Evolutionary conservation across 2,888 invertebrate genomes (phyloP).

Genomic region (Pteria penguin): DNA sequence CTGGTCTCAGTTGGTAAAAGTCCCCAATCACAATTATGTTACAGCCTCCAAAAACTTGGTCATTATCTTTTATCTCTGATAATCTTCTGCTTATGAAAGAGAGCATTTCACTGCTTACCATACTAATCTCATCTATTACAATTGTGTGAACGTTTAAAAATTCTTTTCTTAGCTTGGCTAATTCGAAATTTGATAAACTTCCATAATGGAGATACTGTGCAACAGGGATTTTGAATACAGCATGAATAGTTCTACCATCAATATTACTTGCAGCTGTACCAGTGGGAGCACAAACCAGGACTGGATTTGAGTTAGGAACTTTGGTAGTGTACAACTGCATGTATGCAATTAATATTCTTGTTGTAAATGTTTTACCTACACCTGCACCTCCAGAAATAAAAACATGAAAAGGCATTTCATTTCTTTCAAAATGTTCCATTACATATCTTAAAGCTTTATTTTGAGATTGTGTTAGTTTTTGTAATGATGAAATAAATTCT

Average conservation of each 20-base stretch:
- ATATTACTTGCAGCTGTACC: conserved; percentile 47
- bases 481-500: not conserved
- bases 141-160: conserved; percentile 43
- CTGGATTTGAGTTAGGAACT: conserved; percentile 26
- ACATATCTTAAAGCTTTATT: not conserved
- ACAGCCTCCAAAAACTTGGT: conserved; percentile 38
- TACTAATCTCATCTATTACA: conserved; percentile 50
- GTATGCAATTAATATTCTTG: conserved; percentile 26
- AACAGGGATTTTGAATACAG: conserved; percentile 39
- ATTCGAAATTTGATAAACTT: conserved; percentile 11
- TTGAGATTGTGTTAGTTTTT: not conserved
- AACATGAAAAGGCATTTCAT: not conserved
- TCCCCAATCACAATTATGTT: conserved; percentile 44
- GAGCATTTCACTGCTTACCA: conserved; percentile 45
- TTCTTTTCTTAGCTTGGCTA: conserved; percentile 19
- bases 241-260: conserved; percentile 43
- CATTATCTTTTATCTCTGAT: conserved; percentile 25
- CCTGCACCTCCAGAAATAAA: conserved; percentile 44
- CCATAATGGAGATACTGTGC: conserved; percentile 35
- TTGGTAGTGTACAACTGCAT: conserved; percentile 17
- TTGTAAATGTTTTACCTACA: conserved; percentile 39
- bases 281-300: conserved; percentile 38
- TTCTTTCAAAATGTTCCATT: not conserved
- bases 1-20: conserved; percentile 42
- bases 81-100: conserved; percentile 41